These are phyloP conservation scores for Melinaea menophilus DNA, from an alignment of 2,888 invertebrate genomes.

Conservation along the genomic window DNA sequence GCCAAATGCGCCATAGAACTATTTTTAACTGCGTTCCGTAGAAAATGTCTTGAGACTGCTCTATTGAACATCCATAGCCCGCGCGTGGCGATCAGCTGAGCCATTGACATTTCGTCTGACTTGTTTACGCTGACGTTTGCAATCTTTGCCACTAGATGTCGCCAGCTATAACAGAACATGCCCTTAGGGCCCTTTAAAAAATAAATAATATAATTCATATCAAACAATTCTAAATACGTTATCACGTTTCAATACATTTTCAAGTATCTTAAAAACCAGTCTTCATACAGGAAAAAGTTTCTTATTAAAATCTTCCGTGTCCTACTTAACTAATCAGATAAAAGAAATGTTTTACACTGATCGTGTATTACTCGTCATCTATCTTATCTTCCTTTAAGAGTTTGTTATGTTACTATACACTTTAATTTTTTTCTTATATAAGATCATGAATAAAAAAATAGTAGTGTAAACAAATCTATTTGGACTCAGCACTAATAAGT, in stretches of 20 bases:
- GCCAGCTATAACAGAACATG: constrained; percentile 27
- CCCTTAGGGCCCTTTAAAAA: constrained; percentile 8
- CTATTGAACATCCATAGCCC: constrained; percentile 45
- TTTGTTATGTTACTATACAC: neutral
- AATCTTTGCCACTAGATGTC: constrained; percentile 62
- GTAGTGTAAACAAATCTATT: too few relatives aligned
- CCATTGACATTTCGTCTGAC: constrained; percentile 66
- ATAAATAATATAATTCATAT: too few relatives aligned
- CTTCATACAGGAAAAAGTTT: too few relatives aligned
- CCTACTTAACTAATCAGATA: neutral
- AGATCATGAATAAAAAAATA: too few relatives aligned
- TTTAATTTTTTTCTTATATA: too few relatives aligned
- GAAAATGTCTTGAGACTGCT: constrained; percentile 55
- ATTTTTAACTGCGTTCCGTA: constrained; percentile 66
- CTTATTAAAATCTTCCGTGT: too few relatives aligned
- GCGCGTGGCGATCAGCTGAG: constrained; percentile 74
- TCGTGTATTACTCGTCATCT: neutral
- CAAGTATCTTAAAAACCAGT: too few relatives aligned
- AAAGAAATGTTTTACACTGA: neutral
- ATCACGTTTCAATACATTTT: too few relatives aligned
- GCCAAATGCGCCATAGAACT: constrained; percentile 71
- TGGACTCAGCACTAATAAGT: too few relatives aligned
- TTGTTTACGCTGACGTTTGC: constrained; percentile 66
- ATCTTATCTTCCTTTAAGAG: neutral
- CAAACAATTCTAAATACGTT: too few relatives aligned